Evolutionary conservation across 2,797 vertebrate genomes (phyloP), one percentile per base, ranked within the genome.

Genomic region (Triplophysa bombifrons): DNA sequence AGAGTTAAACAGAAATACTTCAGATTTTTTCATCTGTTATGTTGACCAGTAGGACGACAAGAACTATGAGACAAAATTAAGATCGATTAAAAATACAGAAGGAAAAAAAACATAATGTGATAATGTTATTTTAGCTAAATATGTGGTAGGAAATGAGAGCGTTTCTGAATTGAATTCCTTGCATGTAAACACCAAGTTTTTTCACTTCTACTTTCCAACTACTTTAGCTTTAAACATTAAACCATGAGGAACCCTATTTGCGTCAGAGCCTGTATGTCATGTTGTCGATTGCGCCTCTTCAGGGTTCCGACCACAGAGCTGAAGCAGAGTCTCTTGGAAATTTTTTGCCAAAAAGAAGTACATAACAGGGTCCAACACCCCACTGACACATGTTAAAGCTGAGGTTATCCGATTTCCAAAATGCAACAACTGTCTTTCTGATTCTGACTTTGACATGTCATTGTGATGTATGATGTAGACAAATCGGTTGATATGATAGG

Each of bases 301-400:
- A 3, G 7, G 56, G 7, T 67, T 77, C 86, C 82, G 89, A 66
- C 87, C 88, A 68, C 91, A 90, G 13, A 94, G 46, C 64, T 82
- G 72, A 19, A 87, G 58, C 74, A 93, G 55, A 20, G 63, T 84
- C 3, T 86, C 64, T 22, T 85, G 90, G 87, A 91, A 94, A 11
- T 80, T 82, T 34, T 12, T 71, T 19, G 92, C 90, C 19, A 94
- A 81, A 76, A 93, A 92, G 81, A 94, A 94, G 83, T 94, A 94
- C 90, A 94, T 89, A 0, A 93, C 80, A 19, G 93, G 93, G 85
- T 94, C 92, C 81, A 94, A 82, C 10, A 92, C 68, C 3, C 87
- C 88, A 22, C 86, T 92, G 51, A 94, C 44, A 82, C 93, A 93
- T 27, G 90, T 93, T 20, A 94, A 82, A 3, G 92, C 92, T 19